Evolutionary conservation across 2,888 invertebrate genomes (phyloP), one percentile per base, ranked within the genome.

Genomic region (Limenitis camilla): DNA sequence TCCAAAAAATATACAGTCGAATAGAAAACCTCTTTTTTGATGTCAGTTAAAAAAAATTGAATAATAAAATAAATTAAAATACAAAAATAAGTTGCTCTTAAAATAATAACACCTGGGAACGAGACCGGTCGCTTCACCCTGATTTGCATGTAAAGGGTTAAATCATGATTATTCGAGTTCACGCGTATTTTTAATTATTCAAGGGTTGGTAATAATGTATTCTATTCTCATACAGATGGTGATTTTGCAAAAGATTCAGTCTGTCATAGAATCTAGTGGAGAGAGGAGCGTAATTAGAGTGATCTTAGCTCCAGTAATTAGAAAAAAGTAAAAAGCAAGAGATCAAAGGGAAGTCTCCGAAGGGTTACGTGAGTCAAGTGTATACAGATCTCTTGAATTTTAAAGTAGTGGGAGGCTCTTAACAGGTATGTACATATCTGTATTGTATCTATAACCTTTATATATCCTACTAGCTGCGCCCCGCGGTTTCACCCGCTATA

Each of bases 161-260:
- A 85, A 78, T 82, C 73, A 72, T 78, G 81, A 82, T 78, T 83
- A 82, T 86, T 82, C 81, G 76, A 71, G 74, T 80, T 78, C 83
- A 79, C 85, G 85, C 81, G 81, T 84, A 83, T 83, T 84, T 86
- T 84, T 87, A 87, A 87, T 87, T 87, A 84, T 87, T 80, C 84
- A 84, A 80, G 87, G 87, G 86, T 84, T 69, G 66, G 62, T 56
- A 60, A 60, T 80, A 84, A 85, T 82, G 69, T 84, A 79, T 84
- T 77, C 83, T 64, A 62, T 69, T 74, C 74, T 71, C 69, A 74
- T 71, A 66, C 69, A 71, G 72, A 78, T 69, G 72, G 71, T 71
- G 71, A 68, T 71, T 66, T 69, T 74, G 76, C 75, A 72, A 62
- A 62, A 63, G 63, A 71, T 63, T 78, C 84, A 86, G 86, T 86